Base-by-base conservation (phyloP, 2,888 invertebrate species). In the Macropis europaea region DNA sequence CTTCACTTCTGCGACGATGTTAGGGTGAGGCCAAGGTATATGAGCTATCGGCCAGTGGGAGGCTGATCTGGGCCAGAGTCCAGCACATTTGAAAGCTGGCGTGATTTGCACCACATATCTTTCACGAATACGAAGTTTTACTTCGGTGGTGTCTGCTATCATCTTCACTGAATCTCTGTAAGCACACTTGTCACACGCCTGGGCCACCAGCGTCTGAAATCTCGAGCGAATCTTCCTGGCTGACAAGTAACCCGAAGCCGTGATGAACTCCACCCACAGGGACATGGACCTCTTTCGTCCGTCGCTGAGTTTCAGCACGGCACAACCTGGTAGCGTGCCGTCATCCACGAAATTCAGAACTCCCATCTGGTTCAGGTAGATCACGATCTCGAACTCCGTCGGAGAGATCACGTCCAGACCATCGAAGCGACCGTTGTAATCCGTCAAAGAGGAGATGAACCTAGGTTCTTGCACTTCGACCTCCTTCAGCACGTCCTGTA, bases 321-420 rank as follows among this genome's bases (percentile, higher is more conserved):
- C 97, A 91, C 97, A 97, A n/a, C 97, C 97, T 0, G 96, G 97
- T 79, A 97, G 90, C 0, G 96, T 95, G 1, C 98, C 98, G 90
- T 98, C 98, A 90, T 99, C 98, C 62, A 98, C 98, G 89, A 98
- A 98, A 90, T 98, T 98, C 84, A 98, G 94, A 26, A 98, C 98
- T 1, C 98, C 98, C 98, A 98, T 98, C 91, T 99, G 98, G 90
- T 99, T 98, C 54, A 98, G 92, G 88, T 97, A 98, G 73, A 98
- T 94, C 73, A 98, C 95, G 67, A 97, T 97, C 91, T 98, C 98
- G 90, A 97, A 98, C 90, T 98, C 98, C 76, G 95, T 95, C 34
- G 97, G 97, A 0, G 97, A 97, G 71, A 97, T 93, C 28, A 97
- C 98, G 88, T 97, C 96, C 69, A 98, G 92, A n/a, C 98, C 98